phyloP scores from a whole-genome alignment of 2,797 vertebrate species.

The Selene dorsalis region DNA sequence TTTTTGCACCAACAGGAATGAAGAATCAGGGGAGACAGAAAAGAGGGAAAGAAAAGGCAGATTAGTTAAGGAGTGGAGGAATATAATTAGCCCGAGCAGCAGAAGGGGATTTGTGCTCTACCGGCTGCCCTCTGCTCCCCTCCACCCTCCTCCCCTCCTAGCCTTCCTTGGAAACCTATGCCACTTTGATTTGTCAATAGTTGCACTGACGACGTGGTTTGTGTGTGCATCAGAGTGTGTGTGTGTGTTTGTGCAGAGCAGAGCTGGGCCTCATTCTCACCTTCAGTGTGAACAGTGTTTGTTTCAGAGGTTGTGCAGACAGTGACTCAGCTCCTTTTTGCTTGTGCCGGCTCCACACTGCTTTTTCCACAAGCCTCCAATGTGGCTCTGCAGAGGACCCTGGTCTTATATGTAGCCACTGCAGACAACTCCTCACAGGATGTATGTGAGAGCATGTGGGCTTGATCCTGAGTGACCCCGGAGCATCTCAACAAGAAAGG shows the following conservation, averaged over 20 bases:
- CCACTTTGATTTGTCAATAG: constrained; percentile 56
- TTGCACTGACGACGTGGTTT: constrained; percentile 41
- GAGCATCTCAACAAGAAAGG: constrained; percentile 12
- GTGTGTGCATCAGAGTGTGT: constrained; percentile 35
- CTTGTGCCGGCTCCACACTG: constrained; percentile 45
- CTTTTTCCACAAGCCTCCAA: constrained; percentile 42
- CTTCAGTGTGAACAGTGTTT: constrained; percentile 51
- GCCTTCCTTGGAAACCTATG: constrained; percentile 42
- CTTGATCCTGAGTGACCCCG: constrained; percentile 36
- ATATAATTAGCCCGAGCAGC: constrained; percentile 82
- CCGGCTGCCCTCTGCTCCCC: constrained; percentile 74
- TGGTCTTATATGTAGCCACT: constrained; percentile 13
- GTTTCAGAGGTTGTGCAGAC: constrained; percentile 61
- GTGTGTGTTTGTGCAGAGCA: constrained; percentile 5
- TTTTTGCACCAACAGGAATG: constrained; percentile 5
- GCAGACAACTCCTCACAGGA: constrained; percentile 46
- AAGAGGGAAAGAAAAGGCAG: constrained; percentile 65
- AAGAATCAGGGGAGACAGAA: constrained; percentile 27
- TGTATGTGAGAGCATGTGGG: constrained; percentile 29
- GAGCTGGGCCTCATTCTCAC: constrained; percentile 51
- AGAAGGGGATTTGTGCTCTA: constrained; percentile 83
- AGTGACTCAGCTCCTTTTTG: constrained; percentile 75
- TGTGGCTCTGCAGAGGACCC: constrained; percentile 68
- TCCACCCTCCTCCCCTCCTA: constrained; percentile 51
- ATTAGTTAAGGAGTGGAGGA: constrained; percentile 76